Evolutionary conservation across 2,113 vertebrate genomes (phyloP).

Genomic region (Caloenas nicobarica): DNA sequence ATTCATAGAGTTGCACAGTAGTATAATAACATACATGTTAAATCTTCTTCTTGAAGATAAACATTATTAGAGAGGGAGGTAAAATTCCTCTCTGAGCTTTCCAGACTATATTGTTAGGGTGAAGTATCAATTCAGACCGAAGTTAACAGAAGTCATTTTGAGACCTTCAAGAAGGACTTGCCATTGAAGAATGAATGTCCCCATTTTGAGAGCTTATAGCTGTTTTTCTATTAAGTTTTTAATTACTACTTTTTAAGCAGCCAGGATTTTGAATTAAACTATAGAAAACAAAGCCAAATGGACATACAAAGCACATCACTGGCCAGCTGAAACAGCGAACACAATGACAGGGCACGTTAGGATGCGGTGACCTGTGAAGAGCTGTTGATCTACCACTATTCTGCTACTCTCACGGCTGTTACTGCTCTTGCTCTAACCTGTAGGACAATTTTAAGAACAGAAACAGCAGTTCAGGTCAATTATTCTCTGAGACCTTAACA

Average conservation of each 20-base stretch:
- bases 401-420: background rate
- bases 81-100: background rate
- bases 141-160: background rate
- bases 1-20: background rate
- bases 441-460: background rate
- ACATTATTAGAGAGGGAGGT: background rate
- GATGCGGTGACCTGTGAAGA: background rate
- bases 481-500: background rate
- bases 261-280: background rate
- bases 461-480: background rate
- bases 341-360: background rate
- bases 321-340: background rate
- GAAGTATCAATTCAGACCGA: background rate
- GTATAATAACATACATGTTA: background rate
- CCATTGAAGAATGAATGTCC: background rate
- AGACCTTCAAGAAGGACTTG: background rate
- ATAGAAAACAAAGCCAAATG: background rate
- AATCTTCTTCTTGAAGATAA: background rate
- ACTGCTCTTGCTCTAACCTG: background rate
- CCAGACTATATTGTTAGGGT: background rate
- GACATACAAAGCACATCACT: accelerated
- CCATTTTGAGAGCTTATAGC: background rate
- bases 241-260: background rate
- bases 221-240: background rate
- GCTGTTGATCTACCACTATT: background rate